A percentile compares a stretch with the other conserved stretches of the same genome.
phyloP scores from a whole-genome alignment of 2,888 invertebrate species.

The Rhamphomyia laevipes region DNA sequence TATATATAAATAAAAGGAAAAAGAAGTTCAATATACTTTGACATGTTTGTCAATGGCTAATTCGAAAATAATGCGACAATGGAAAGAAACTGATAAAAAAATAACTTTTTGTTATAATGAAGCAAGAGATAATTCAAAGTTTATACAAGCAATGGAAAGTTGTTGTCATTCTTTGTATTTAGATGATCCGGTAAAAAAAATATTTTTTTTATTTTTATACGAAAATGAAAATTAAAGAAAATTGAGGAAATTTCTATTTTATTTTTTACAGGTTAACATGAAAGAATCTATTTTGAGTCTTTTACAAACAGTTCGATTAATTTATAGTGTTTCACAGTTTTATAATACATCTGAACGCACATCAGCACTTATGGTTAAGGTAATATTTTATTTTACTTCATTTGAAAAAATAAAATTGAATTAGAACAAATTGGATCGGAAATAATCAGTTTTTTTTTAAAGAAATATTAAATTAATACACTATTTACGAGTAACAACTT shows the following conservation, averaged over 20 bases:
- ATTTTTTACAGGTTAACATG: conserved; percentile 50
- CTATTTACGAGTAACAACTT: too few species aligned
- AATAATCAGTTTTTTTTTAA: too few species aligned
- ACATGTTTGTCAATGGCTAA: conserved; percentile 62
- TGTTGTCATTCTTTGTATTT: conserved; percentile 88
- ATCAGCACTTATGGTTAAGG: conserved; percentile 92
- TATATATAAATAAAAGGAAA: conserved; percentile 40
- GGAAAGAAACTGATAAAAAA: conserved; percentile 78
- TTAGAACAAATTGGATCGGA: too few species aligned
- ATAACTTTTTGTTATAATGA: conserved; percentile 93
- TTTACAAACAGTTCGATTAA: conserved; percentile 81
- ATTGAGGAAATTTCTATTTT: neutral
- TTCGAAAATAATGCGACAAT: conserved; percentile 66
- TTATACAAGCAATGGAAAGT: conserved; percentile 85
- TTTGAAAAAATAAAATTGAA: too few species aligned
- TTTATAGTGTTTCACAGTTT: conserved; percentile 89
- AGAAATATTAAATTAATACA: too few species aligned
- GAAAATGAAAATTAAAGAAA: neutral
- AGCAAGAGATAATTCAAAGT: conserved; percentile 91
- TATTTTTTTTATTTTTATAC: neutral
- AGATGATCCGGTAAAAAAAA: conserved; percentile 64
- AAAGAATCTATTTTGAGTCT: conserved; percentile 79
- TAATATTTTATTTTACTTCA: conserved; percentile 27
- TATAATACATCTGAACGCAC: conserved; percentile 95
- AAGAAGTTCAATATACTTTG: conserved; percentile 65